Percentiles rank a stretch among this genome's conserved stretches.
Conservation (phyloP, 2,888 invertebrate genomes). For the Xestia xanthographa region DNA sequence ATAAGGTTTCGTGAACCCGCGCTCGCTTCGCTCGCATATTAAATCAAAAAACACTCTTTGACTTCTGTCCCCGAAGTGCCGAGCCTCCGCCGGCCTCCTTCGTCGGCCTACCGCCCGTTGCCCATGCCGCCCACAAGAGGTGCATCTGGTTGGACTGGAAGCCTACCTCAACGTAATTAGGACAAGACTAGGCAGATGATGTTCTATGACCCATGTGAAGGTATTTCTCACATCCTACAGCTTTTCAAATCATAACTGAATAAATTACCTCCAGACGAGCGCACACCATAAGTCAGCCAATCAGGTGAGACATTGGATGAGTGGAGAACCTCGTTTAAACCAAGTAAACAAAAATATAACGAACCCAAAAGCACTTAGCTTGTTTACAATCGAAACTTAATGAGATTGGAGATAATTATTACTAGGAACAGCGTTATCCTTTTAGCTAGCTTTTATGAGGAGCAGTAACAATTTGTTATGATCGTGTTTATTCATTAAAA, state of each 20-base stretch:
- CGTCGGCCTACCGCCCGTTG: too few relatives aligned
- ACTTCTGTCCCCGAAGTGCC: too few relatives aligned
- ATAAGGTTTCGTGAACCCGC: too few relatives aligned
- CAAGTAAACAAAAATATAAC: not conserved
- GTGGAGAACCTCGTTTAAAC: too few relatives aligned
- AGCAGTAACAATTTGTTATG: constrained; percentile 23
- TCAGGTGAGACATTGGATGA: not conserved
- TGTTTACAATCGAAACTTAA: constrained; percentile 28
- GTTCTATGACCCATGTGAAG: not conserved
- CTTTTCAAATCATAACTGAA: not conserved
- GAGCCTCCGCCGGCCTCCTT: too few relatives aligned
- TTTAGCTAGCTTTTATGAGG: constrained; percentile 24
- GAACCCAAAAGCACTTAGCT: constrained; percentile 14
- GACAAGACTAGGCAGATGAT: not conserved
- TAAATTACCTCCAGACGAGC: not conserved
- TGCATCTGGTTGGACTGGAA: not conserved
- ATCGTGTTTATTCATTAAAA: constrained; percentile 17
- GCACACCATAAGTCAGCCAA: not conserved
- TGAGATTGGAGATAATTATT: constrained; percentile 26
- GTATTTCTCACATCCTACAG: not conserved
- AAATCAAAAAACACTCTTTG: too few relatives aligned
- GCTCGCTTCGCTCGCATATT: too few relatives aligned
- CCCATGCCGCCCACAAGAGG: too few relatives aligned
- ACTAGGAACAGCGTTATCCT: constrained; percentile 26
- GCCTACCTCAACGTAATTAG: not conserved